These are phyloP conservation scores for Gopherus evgoodei DNA, from an alignment of 2,113 vertebrate species.

Conservation along the genomic window DNA sequence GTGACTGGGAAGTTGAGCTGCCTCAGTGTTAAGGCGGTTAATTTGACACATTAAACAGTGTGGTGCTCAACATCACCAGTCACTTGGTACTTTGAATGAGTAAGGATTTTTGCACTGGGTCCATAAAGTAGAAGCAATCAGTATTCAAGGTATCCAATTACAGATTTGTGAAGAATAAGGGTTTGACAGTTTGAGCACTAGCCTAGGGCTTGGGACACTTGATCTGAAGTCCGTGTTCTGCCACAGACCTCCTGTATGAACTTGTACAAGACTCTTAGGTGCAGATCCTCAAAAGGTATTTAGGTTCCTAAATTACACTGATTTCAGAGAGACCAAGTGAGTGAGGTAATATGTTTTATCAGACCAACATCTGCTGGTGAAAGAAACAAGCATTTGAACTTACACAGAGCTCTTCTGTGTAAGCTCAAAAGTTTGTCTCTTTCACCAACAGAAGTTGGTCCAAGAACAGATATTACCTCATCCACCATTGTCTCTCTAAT, in stretches of 20 bases:
- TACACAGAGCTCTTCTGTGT: no score
- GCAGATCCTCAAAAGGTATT: not conserved
- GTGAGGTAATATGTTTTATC: no score
- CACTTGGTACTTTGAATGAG: not conserved
- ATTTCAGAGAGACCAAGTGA: no score
- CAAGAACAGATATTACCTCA: no score
- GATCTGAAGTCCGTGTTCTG: not conserved
- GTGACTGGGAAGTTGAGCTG: not conserved
- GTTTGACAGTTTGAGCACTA: not conserved
- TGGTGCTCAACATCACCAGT: not conserved
- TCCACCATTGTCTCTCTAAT: no score
- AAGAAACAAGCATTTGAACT: no score
- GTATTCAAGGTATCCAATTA: not conserved
- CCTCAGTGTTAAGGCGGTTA: not conserved
- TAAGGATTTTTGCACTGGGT: not conserved
- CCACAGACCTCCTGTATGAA: not conserved
- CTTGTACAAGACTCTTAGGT: not conserved
- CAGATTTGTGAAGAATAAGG: not conserved
- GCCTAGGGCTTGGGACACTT: not conserved
- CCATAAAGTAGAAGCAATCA: not conserved
- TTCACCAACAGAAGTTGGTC: no score
- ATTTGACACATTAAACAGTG: not conserved
- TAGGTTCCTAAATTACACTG: not conserved
- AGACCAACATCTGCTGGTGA: not conserved
- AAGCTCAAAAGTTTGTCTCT: no score